Percentiles rank a stretch among this genome's conserved stretches.
phyloP scores from a whole-genome alignment of 2,113 vertebrate species.

The Dolichallabes microphthalmus region DNA sequence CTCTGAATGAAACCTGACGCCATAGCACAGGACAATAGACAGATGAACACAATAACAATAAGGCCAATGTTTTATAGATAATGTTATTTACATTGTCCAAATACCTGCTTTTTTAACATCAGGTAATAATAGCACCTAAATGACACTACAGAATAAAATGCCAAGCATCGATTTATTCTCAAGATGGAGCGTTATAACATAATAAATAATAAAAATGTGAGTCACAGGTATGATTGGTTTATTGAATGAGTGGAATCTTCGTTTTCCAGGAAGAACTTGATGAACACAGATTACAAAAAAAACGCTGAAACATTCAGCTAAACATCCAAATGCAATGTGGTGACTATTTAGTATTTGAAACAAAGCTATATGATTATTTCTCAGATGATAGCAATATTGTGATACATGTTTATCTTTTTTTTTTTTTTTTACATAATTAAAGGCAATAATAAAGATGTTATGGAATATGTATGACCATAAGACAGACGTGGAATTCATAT shows the following conservation, averaged over 20 bases:
- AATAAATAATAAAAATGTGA: background rate
- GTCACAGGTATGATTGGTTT: constrained; percentile 40
- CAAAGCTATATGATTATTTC: constrained; percentile 32
- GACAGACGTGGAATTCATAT: constrained; percentile 67
- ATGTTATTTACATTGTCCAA: background rate
- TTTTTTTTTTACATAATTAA: constrained; percentile 14
- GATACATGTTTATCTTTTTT: background rate
- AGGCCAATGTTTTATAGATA: background rate
- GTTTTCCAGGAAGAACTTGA: constrained; percentile 26
- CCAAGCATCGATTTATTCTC: background rate
- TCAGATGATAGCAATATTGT: constrained; percentile 32
- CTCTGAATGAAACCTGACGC: background rate
- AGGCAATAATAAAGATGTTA: constrained; percentile 34
- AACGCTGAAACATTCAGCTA: constrained; percentile 36
- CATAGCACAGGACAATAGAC: background rate
- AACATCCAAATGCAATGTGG: constrained; percentile 21
- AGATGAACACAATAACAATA: too few relatives aligned
- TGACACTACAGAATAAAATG: background rate
- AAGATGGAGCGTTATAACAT: background rate
- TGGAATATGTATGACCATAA: constrained; percentile 54
- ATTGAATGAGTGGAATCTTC: constrained; percentile 38
- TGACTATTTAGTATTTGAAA: constrained; percentile 28
- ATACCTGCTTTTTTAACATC: background rate
- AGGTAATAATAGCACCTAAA: background rate
- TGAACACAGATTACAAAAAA: constrained; percentile 33